Conservation (phyloP, 2,113 vertebrate genomes). For the Lepisosteus osseus region DNA sequence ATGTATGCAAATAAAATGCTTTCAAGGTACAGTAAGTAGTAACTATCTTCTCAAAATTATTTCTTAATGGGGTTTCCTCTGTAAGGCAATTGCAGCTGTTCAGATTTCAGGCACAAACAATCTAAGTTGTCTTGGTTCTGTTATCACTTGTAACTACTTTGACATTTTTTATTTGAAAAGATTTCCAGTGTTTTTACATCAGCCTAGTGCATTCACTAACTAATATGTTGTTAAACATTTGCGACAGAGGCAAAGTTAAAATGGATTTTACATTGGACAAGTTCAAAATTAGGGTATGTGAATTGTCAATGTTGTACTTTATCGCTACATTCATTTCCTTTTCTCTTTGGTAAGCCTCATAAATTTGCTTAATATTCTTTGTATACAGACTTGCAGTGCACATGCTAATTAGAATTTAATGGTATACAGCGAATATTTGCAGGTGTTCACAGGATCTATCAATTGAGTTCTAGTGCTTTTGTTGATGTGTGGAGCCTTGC, state of each 20-base stretch:
- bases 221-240: slow-evolving; percentile 58
- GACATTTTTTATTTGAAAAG: no score
- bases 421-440: slow-evolving; percentile 38
- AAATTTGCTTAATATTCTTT: slow-evolving; percentile 55
- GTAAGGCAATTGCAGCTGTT: no score
- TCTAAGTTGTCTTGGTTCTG: no score
- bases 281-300: slow-evolving; percentile 52
- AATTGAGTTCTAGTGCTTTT: slow-evolving; percentile 25
- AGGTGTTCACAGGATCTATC: slow-evolving; percentile 31
- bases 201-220: slow-evolving; percentile 34
- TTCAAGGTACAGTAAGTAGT: no score
- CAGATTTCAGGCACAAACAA: no score
- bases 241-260: slow-evolving; percentile 66
- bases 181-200: no score
- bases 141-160: no score
- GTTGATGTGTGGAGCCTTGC: slow-evolving; percentile 4
- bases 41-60: no score
- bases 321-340: slow-evolving; percentile 41
- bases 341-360: slow-evolving; percentile 50
- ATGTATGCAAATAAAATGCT: no score
- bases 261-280: slow-evolving; percentile 54
- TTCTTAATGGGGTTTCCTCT: no score
- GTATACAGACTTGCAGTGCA: slow-evolving; percentile 32
- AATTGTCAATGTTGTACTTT: slow-evolving; percentile 75
- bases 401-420: slow-evolving; percentile 63